Percentiles rank a stretch among this genome's conserved stretches.
Conservation (phyloP, 2,888 invertebrate genomes). For the Conus canariensis region DNA sequence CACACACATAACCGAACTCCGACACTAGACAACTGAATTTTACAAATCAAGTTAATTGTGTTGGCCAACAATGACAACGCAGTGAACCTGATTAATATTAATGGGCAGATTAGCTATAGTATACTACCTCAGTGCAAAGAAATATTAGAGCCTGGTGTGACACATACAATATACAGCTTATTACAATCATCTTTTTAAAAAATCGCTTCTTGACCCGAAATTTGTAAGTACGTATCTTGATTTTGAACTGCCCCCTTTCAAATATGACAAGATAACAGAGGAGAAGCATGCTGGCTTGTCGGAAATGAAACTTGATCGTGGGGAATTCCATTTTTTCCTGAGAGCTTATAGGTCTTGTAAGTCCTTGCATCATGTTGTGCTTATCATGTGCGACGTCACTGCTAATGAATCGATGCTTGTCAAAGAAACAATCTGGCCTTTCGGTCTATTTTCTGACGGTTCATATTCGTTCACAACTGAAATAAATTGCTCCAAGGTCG, state of each 20-base stretch:
- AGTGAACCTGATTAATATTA: too few species aligned
- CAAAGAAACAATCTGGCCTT: background rate
- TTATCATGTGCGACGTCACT: conserved; percentile 28
- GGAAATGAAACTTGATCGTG: conserved; percentile 32
- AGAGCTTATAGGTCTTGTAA: background rate
- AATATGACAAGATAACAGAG: background rate
- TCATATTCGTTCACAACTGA: background rate
- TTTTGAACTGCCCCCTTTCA: conserved; percentile 25
- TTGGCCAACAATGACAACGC: too few species aligned
- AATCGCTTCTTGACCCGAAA: too few species aligned
- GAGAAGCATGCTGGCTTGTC: background rate
- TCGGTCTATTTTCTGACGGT: background rate
- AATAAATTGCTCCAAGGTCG: background rate
- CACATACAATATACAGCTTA: background rate
- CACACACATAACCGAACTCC: too few species aligned
- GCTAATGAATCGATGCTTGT: background rate
- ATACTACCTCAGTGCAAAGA: too few species aligned
- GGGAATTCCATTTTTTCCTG: conserved; percentile 37
- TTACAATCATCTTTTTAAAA: background rate
- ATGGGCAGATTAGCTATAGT: too few species aligned
- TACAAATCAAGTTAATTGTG: too few species aligned
- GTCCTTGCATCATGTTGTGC: background rate
- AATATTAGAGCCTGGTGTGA: background rate
- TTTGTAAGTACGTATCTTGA: background rate
- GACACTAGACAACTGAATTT: too few species aligned